Conservation (phyloP, 2,888 invertebrate species). For the Plebejus melissa region DNA sequence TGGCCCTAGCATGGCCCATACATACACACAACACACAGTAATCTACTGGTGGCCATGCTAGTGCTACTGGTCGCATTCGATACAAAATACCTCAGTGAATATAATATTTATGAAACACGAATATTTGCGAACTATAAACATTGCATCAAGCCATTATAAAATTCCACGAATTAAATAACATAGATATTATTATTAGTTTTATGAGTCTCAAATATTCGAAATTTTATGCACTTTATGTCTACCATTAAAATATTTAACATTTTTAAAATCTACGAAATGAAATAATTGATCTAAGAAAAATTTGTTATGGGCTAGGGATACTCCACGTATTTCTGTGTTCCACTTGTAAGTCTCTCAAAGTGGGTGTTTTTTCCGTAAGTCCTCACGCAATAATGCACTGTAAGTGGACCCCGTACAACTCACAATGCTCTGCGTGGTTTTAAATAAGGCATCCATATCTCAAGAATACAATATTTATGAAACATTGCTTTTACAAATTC, state of each 20-base stretch:
- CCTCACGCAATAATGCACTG: conserved; percentile 29
- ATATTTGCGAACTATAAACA: background rate
- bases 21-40: too few relatives aligned
- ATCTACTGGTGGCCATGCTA: too few relatives aligned
- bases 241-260: background rate
- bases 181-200: background rate
- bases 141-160: background rate
- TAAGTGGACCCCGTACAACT: conserved; percentile 28
- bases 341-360: conserved; percentile 33
- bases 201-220: background rate
- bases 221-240: background rate
- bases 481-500: conserved; percentile 26
- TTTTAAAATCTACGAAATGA: background rate
- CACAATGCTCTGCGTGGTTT: conserved; percentile 25
- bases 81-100: too few relatives aligned
- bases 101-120: too few relatives aligned
- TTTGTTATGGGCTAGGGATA: background rate
- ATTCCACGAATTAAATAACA: background rate
- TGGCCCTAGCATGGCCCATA: too few relatives aligned
- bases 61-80: too few relatives aligned
- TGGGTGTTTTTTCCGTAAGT: conserved; percentile 31
- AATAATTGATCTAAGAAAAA: background rate
- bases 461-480: conserved; percentile 35
- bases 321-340: conserved; percentile 32
- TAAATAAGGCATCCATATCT: conserved; percentile 31